phyloP scores from a whole-genome alignment of 1,140 invertebrate genomes.

The Neotoxoptera formosana region DNA sequence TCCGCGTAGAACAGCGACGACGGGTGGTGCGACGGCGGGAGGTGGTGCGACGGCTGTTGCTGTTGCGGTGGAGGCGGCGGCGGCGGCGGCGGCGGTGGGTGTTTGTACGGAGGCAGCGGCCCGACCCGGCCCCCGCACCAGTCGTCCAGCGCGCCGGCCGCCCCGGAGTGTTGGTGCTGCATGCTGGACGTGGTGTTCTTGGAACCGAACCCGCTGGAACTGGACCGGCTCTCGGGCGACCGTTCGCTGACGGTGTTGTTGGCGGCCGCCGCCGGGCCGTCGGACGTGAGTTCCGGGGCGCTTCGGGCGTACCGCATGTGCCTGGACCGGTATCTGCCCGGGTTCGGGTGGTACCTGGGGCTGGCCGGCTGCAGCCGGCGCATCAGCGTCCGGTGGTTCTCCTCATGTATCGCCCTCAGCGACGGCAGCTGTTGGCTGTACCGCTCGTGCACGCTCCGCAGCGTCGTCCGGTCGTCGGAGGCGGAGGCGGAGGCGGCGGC shows the following conservation, averaged over 20 bases:
- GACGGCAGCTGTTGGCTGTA: constrained; percentile 79
- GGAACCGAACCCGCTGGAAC: constrained; percentile 87
- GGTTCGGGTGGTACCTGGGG: constrained; percentile 57
- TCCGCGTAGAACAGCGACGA: constrained; percentile 51
- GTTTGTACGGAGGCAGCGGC: constrained; percentile 66
- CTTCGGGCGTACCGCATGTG: constrained; percentile 72
- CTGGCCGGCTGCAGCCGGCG: constrained; percentile 24
- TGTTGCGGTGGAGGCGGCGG: constrained; percentile 64
- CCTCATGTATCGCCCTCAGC: constrained; percentile 76
- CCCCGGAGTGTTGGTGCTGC: constrained; percentile 73
- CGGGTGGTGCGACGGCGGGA: background rate
- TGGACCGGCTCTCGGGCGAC: constrained; percentile 85
- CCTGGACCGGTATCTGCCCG: constrained; percentile 67
- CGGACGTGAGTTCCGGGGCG: constrained; percentile 69
- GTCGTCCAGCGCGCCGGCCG: constrained; percentile 74
- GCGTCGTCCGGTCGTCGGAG: constrained; percentile 77
- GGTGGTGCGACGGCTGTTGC: constrained; percentile 35
- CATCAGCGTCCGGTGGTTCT: constrained; percentile 64
- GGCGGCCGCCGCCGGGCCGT: constrained; percentile 61
- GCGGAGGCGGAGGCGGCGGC: constrained; percentile 70
- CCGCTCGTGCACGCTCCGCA: constrained; percentile 71
- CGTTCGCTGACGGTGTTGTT: constrained; percentile 70
- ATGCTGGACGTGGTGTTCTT: constrained; percentile 79
- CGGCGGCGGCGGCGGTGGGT: constrained; percentile 46
- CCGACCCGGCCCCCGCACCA: constrained; percentile 70